These are phyloP conservation scores for Ischnura elegans DNA, from an alignment of 2,888 invertebrate genomes.

Conservation along the genomic window DNA sequence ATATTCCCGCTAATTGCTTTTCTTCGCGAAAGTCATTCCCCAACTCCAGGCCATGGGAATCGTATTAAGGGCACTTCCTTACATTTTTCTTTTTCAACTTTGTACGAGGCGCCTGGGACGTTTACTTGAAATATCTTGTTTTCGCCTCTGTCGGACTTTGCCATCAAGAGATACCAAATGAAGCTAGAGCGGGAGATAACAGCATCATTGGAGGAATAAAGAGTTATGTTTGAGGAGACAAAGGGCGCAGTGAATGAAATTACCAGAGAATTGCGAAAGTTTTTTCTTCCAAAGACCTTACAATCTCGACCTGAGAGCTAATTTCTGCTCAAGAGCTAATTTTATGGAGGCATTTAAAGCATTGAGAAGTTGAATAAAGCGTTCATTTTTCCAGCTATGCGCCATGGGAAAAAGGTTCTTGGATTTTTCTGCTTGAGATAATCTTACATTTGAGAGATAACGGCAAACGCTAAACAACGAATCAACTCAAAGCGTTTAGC, in stretches of 20 bases:
- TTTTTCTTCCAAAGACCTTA: neutral
- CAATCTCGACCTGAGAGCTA: neutral
- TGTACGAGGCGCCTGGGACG: neutral
- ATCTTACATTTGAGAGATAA: too few relatives aligned
- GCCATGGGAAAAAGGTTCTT: too few relatives aligned
- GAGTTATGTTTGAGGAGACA: neutral
- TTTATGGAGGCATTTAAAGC: neutral
- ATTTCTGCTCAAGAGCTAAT: neutral
- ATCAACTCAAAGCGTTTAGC: neutral
- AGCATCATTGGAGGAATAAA: neutral
- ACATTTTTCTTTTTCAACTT: neutral
- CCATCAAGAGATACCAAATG: neutral
- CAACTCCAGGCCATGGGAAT: neutral
- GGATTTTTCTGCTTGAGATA: too few relatives aligned
- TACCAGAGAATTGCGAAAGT: neutral
- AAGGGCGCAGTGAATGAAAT: neutral
- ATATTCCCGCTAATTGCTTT: conserved; percentile 24
- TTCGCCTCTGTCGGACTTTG: neutral
- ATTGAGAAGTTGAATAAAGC: neutral
- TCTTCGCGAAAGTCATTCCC: conserved; percentile 14
- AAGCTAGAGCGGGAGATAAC: neutral
- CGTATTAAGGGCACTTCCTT: conserved; percentile 32
- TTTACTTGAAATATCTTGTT: conserved; percentile 38
- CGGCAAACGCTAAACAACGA: neutral
- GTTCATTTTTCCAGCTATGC: neutral